A percentile compares a stretch with the other conserved stretches of the same genome.
These are phyloP conservation scores for Lissocephala sabroskyi DNA, from an alignment of 2,888 invertebrate genomes.

Conservation along the genomic window DNA sequence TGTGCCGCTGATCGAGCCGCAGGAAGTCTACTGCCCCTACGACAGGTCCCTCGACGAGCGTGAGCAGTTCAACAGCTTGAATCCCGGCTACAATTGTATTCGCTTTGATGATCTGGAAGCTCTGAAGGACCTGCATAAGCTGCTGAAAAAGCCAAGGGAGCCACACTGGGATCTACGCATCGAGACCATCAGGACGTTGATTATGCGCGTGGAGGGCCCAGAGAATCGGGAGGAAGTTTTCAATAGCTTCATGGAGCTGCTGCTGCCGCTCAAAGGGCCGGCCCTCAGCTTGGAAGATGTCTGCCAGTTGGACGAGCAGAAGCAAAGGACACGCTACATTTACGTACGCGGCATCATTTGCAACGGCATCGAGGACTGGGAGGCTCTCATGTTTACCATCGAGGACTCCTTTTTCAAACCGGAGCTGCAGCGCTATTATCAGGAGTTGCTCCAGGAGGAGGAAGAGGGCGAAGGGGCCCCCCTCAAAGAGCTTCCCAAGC, in stretches of 20 bases:
- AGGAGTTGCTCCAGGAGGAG: slow-evolving; percentile 10
- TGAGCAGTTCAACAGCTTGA: slow-evolving; percentile 39
- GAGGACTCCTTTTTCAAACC: slow-evolving; percentile 54
- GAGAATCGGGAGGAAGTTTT: slow-evolving; percentile 28
- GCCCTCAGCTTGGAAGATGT: slow-evolving; percentile 19
- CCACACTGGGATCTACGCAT: slow-evolving; percentile 39
- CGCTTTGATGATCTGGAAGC: slow-evolving; percentile 48
- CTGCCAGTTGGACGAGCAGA: slow-evolving; percentile 27
- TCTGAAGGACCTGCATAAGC: slow-evolving; percentile 30
- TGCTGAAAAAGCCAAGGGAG: slow-evolving; percentile 45
- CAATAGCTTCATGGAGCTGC: slow-evolving; percentile 11
- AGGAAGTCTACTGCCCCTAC: slow-evolving; percentile 41
- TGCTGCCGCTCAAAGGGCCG: slow-evolving; percentile 20
- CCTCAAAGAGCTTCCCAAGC: slow-evolving; percentile 8
- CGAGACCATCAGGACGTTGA: slow-evolving; percentile 30
- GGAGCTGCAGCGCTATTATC: slow-evolving; percentile 37
- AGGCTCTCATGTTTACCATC: slow-evolving; percentile 38
- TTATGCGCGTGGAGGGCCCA: slow-evolving; percentile 28
- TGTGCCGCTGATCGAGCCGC: slow-evolving; percentile 31
- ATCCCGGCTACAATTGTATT: slow-evolving; percentile 40
- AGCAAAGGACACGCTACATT: slow-evolving; percentile 43
- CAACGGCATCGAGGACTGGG: slow-evolving; percentile 59
- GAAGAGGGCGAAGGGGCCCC: slow-evolving; percentile 17
- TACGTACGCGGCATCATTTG: slow-evolving; percentile 57
- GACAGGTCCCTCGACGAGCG: slow-evolving; percentile 38